Evolutionary conservation across 2,888 invertebrate species (phyloP).

Genomic region (Dexiosoma caninum): DNA sequence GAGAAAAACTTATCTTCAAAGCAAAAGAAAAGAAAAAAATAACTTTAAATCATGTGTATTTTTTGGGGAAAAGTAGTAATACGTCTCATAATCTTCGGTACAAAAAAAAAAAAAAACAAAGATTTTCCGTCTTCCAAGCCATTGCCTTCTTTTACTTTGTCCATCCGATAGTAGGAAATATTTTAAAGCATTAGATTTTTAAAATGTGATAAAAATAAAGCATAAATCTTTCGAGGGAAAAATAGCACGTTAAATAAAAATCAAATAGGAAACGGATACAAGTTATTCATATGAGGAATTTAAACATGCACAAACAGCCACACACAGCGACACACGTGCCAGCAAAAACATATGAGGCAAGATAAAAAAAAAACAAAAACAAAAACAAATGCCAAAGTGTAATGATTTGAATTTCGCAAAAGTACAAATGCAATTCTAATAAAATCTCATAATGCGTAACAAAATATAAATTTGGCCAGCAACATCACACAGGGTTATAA

Average conservation of each 20-base stretch:
- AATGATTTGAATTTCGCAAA: constrained; percentile 57
- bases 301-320: no score
- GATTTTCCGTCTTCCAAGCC: background rate
- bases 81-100: no score
- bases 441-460: constrained; percentile 58
- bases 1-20: no score
- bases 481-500: background rate
- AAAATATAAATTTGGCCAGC: constrained; percentile 34
- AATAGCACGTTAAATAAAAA: constrained; percentile 29
- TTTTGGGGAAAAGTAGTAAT: background rate
- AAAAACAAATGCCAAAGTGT: constrained; percentile 55
- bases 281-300: constrained; percentile 39
- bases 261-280: constrained; percentile 54
- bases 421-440: constrained; percentile 40
- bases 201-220: constrained; percentile 48
- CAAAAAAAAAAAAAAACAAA: no score
- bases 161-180: background rate
- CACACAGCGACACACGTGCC: constrained; percentile 48
- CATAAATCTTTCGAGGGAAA: constrained; percentile 41
- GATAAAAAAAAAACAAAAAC: constrained; percentile 19
- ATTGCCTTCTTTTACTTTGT: background rate
- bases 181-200: constrained; percentile 39
- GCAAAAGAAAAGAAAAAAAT: no score
- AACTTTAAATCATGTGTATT: background rate
- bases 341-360: constrained; percentile 54